Base-by-base conservation (phyloP, 1,140 invertebrate genomes). In the Gryon sp. region DNA sequence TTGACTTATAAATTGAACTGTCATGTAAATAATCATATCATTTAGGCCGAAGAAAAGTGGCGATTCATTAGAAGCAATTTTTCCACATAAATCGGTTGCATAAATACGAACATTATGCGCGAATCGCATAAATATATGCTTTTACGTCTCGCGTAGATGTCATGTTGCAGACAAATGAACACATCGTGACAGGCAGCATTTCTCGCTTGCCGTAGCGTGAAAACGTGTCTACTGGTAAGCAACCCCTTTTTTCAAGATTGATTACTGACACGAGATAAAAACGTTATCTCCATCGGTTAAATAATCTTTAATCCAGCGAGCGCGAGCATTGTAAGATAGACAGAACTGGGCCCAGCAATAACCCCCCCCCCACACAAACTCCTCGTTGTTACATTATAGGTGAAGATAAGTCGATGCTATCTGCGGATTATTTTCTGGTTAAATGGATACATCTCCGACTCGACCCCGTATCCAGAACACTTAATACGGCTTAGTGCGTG, bases 371-470 rank as follows among this genome's bases (percentile, higher is more conserved):
- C n/a, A n/a, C n/a, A n/a, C n/a, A n/a, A n/a, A n/a, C n/a, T n/a
- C n/a, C 60, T 69, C 40, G 41, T 28, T 30, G 46, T 66, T 57
- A 24, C 43, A 63, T 78, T 80, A 74, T 60, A 59, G 66, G 59
- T 28, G 70, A 34, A 68, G 65, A 62, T 79, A 73, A 76, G 45
- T 41, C 75, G 84, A 87, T 88, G 50, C 72, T 85, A 87, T 89
- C 86, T 41, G 9, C 0, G 83, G 86, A 89, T 87, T 89, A 88
- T 89, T 89, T 89, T 88, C 82, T 79, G 80, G 83, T 86, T 87
- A 88, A 84, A 84, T 83, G 83, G 80, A 87, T 82, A 79, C 79
- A 78, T 80, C 73, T 76, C 65, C 43, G 43, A 32, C 12, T 63
- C 55, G 18, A 53, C 50, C 72, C 72, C 46, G 43, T 52, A 74